Evolutionary conservation across 35 echinoderm and acorn worm genomes (phyloP), one percentile per base, ranked within the genome.

Genomic region (Ptychodera flava): DNA sequence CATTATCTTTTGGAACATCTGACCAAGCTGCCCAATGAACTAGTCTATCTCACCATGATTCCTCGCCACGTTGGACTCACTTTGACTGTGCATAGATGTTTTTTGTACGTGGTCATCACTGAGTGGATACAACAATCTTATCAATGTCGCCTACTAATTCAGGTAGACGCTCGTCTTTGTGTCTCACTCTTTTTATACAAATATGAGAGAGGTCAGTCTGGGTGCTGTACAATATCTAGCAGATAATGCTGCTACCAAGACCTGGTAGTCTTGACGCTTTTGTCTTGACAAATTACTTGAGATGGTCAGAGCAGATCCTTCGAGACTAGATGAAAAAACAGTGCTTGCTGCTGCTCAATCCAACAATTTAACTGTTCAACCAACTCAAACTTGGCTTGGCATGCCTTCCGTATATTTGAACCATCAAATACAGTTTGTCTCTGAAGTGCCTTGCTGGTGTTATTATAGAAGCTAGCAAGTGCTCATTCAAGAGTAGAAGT

Each of bases 321-420:
- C 31, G n/a, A 92, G 30, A 37, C 87, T 92, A 33, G 82, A 80
- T 2, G 91, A 86, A 92, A 32, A 31, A 52, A 86, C 52, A 92
- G 31, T 1, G 87, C 86, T 64, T 89, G 85, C 31, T 30, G 33
- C 34, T 53, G 15, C 10, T 37, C 76, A 80, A 32, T 29, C 91
- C 91, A 92, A 16, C 78, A 31, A 85, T 92, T 88, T 27, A 92
- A 31, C 76, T 92, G 53, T 37, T 86, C 34, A 1, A 89, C 33
- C 30, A 89, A 32, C 36, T 89, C 82, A 77, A 92, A 92, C 36
- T 92, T 86, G 0, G 85, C 81, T 27, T 52, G 28, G 38, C 89
- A 92, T 28, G 88, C 91, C 1, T 83, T 75, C 91, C 91, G 89
- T 2, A 53, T 29, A 30, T 32, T 85, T 1, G 91, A 38, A 6